Conservation (phyloP, 2,888 invertebrate species). For the Pachydiplax longipennis region DNA sequence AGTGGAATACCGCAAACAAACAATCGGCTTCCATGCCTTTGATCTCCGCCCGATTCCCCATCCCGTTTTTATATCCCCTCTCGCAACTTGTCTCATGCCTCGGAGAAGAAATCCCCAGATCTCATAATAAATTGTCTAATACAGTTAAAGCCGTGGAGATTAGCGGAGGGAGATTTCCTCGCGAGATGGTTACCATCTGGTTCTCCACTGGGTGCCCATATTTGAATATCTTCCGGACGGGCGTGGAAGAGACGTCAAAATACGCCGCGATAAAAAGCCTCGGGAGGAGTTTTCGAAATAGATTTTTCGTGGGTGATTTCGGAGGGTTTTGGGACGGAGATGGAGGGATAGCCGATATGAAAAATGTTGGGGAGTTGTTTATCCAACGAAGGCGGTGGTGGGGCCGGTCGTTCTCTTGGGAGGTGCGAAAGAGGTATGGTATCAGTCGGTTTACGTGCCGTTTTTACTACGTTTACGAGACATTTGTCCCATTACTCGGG, state of each 20-base stretch:
- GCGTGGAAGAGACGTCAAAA: neutral
- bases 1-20: constrained; percentile 39
- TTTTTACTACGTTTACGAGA: no score
- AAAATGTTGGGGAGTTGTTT: neutral
- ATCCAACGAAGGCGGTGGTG: neutral
- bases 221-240: neutral
- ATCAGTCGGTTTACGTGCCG: no score
- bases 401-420: no score
- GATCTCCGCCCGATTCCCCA: neutral
- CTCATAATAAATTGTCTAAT: constrained; percentile 14
- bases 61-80: neutral
- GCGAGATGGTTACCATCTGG: neutral
- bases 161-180: neutral
- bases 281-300: neutral
- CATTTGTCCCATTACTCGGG: no score
- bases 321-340: neutral
- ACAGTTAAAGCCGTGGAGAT: constrained; percentile 28
- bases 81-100: neutral
- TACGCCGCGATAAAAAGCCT: neutral
- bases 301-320: neutral
- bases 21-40: constrained; percentile 23
- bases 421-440: no score
- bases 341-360: neutral
- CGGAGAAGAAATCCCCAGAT: neutral
- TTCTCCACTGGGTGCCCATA: neutral